Evolutionary conservation across 2,113 vertebrate species (phyloP).

Genomic region (Promerops cafer): DNA sequence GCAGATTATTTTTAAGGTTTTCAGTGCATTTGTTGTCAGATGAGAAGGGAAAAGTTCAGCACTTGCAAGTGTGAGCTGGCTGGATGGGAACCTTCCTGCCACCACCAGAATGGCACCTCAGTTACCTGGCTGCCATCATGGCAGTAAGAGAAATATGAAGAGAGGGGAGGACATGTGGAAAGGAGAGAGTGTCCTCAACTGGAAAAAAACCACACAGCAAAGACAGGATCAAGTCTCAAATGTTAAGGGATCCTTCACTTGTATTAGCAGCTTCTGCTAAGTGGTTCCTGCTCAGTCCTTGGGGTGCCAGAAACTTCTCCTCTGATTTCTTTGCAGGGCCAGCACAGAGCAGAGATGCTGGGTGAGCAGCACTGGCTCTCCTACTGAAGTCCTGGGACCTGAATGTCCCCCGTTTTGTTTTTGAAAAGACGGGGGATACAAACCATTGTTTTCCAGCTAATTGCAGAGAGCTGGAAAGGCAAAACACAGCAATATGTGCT

Average conservation of each 20-base stretch:
- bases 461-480: background rate
- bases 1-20: background rate
- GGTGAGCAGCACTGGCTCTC: background rate
- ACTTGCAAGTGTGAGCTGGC: background rate
- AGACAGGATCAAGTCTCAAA: background rate
- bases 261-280: background rate
- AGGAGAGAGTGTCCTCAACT: background rate
- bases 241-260: background rate
- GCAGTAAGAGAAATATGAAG: background rate
- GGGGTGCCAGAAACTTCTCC: background rate
- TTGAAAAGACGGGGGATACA: background rate
- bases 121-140: background rate
- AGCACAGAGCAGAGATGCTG: background rate
- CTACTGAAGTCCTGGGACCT: background rate
- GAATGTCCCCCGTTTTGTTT: background rate
- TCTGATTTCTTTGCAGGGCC: background rate
- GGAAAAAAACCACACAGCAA: background rate
- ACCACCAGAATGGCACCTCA: background rate
- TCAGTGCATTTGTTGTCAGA: background rate
- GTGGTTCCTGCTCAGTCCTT: background rate
- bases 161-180: background rate
- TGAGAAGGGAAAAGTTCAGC: background rate
- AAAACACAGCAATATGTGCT: conserved; percentile 3
- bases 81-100: background rate
- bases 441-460: background rate